Conservation (phyloP, 2,113 vertebrate species). For the Zosterops lateralis region DNA sequence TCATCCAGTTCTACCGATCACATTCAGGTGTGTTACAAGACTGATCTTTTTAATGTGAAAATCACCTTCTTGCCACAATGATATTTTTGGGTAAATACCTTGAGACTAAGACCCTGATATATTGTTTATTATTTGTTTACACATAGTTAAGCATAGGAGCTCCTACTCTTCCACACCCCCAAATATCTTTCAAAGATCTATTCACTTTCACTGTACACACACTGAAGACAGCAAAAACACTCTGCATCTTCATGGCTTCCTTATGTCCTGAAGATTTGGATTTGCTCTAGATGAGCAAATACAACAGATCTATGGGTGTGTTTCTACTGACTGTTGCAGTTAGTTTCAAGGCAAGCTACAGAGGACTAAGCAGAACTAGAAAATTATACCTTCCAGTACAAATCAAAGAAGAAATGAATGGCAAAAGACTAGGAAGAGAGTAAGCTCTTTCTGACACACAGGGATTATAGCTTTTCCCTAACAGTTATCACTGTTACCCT, state of each 20-base stretch:
- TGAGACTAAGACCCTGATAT: not conserved
- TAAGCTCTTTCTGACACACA: not conserved
- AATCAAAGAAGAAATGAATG: not conserved
- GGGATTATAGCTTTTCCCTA: not conserved
- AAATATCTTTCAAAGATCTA: not conserved
- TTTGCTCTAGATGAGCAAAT: not conserved
- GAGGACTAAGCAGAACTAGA: not conserved
- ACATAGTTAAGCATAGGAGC: not conserved
- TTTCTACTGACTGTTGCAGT: not conserved
- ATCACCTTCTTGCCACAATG: not conserved
- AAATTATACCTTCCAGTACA: not conserved
- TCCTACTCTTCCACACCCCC: not conserved
- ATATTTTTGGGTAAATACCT: not conserved
- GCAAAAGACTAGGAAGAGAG: not conserved
- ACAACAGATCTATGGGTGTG: rapidly evolving
- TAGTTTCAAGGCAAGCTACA: not conserved
- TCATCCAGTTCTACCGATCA: not conserved
- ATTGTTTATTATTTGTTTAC: not conserved
- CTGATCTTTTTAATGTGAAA: not conserved
- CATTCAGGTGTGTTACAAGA: not conserved
- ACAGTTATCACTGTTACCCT: not conserved
- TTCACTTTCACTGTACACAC: not conserved
- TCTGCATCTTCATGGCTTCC: not conserved
- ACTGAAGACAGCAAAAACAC: not conserved
- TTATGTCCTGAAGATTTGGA: not conserved